Conservation (phyloP, 2,888 invertebrate species). For the Leuctra nigra region DNA sequence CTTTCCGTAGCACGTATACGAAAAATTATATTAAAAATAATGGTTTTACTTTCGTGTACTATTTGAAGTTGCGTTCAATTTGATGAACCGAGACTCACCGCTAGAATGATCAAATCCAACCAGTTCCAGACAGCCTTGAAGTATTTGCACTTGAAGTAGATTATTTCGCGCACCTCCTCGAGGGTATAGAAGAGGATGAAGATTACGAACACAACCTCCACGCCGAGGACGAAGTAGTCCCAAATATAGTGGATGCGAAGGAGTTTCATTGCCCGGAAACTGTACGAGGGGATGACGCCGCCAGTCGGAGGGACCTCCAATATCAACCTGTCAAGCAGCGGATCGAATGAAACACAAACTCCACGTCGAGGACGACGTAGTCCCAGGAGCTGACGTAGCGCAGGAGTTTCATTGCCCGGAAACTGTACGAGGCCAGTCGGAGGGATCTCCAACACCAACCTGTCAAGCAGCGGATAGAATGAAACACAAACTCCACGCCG, state of each 20-base stretch:
- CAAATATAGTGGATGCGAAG: conserved; percentile 45
- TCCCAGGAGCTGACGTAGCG: conserved; percentile 46
- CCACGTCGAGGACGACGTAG: conserved; percentile 46
- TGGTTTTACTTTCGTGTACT: no score
- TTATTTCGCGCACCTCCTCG: conserved; percentile 48
- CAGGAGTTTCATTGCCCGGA: conserved; percentile 53
- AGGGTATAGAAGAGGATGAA: conserved; percentile 53
- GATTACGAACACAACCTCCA: conserved; percentile 48
- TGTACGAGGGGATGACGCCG: conserved; percentile 53
- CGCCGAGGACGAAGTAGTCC: conserved; percentile 47
- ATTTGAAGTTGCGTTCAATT: no score
- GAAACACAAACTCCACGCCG: conserved; percentile 49
- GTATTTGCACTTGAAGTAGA: conserved; percentile 47
- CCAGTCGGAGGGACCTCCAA: conserved; percentile 67
- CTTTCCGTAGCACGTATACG: no score
- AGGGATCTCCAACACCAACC: conserved; percentile 61
- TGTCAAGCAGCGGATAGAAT: no score
- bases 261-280: conserved; percentile 52
- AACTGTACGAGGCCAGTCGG: conserved; percentile 54
- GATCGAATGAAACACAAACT: conserved; percentile 50
- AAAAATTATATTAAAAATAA: no score
- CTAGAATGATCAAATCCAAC: conserved; percentile 53
- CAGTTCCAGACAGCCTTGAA: conserved; percentile 56
- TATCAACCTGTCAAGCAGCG: no score
- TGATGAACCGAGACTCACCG: no score